Evolutionary conservation across 2,797 vertebrate genomes (phyloP), one percentile per base, ranked within the genome.

Genomic region (Macropodus opercularis): DNA sequence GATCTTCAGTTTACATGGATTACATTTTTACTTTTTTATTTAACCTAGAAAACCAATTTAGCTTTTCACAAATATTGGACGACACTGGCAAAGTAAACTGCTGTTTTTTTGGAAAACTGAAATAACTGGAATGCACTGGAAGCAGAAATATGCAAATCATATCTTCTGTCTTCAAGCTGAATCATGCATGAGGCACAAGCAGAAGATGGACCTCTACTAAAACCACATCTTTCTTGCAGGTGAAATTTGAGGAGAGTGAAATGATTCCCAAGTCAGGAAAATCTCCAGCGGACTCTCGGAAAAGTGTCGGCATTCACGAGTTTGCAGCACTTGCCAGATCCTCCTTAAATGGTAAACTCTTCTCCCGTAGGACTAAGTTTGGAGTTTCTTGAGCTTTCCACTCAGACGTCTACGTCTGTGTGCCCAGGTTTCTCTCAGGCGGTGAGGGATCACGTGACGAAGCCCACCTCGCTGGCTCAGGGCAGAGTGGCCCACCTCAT

Each of bases 381-480:
- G 13, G 5, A 18, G 34, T 50, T 3, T 29, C 5, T 24, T 3
- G 2, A 46, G 24, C 11, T 8, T 40, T 17, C 17, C 5, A 24
- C 5, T 31, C 4, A 32, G 31, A 57, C 35, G 23, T 62, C 6
- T 38, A 27, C 24, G 6, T 49, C 12, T 75, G 6, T 43, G 3
- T 27, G 3, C 53, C 1, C 42, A 98, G 97, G 96, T 55, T 97
- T 99, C 90, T 98, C 97, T 0, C 97, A 98, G 91, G 97, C 95
- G 54, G 94, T 98, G 79, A 97, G 95, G 89, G 97, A 98, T 84
- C 97, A 99, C 75, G 96, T 99, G 85, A 99, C 97, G 0, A 99
- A 99, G 87, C 97, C 97, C 9, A 99, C 97, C 0, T 96, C 96
- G 32, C 96, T 99, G 95, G 97, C 96, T 11, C 97, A 98, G 91